Evolutionary conservation across 2,797 vertebrate genomes (phyloP).

Genomic region (Xerus rutilus): DNA sequence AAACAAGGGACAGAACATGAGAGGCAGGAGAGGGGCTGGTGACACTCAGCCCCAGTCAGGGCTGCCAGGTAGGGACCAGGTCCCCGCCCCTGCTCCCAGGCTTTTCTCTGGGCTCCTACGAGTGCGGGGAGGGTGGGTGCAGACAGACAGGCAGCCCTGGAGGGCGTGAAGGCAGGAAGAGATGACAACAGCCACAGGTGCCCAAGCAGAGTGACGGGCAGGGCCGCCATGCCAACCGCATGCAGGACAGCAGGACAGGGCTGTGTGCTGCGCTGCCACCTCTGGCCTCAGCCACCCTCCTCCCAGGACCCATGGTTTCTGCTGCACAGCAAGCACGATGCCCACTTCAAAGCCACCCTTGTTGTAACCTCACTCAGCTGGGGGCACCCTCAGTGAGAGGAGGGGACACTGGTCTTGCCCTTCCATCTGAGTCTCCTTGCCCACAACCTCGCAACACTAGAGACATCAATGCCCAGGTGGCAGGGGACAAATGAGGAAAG

Average conservation of each 20-base stretch:
- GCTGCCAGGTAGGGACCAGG: not conserved
- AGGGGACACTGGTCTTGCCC: not conserved
- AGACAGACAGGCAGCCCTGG: conserved; percentile 20
- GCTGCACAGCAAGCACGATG: not conserved
- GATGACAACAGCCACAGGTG: not conserved
- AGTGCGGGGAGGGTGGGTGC: not conserved
- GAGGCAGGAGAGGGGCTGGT: not conserved
- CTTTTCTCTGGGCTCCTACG: not conserved
- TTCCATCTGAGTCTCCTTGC: not conserved
- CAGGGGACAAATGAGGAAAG: not conserved
- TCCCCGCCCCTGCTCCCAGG: not conserved
- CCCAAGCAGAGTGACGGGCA: not conserved
- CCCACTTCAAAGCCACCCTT: not conserved
- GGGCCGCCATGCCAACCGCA: not conserved
- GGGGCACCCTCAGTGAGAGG: not conserved
- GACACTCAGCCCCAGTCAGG: too few relatives aligned
- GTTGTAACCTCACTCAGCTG: not conserved
- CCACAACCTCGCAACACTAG: not conserved
- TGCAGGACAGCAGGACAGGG: not conserved
- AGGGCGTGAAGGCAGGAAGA: not conserved
- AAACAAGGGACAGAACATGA: not conserved
- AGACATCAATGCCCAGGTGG: too few relatives aligned
- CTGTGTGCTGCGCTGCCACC: not conserved
- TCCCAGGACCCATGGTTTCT: conserved; percentile 35
- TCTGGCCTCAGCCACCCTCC: not conserved